A percentile compares a stretch with the other conserved stretches of the same genome.
These are phyloP conservation scores for Hemicentrotus pulcherrimus DNA, from an alignment of 35 echinoderm and acorn worm species.

Conservation along the genomic window DNA sequence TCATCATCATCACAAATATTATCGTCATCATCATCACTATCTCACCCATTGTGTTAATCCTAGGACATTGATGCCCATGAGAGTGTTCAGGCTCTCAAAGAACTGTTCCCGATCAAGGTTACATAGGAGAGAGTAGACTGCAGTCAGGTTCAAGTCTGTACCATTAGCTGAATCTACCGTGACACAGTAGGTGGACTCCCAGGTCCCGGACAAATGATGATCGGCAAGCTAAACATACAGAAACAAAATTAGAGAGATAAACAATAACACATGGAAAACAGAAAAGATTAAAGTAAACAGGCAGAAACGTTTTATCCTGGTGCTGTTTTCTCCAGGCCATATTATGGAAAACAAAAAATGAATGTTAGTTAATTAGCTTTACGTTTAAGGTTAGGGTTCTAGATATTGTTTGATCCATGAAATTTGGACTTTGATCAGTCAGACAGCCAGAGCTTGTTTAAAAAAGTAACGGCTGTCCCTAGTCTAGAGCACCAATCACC, in stretches of 20 bases:
- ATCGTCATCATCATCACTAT: neutral
- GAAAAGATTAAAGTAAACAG: too few species aligned
- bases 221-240: slow-evolving; percentile 33
- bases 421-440: too few species aligned
- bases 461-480: too few species aligned
- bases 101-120: slow-evolving; percentile 48
- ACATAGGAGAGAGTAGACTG: slow-evolving; percentile 17
- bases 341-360: too few species aligned
- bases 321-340: too few species aligned
- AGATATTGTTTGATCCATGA: too few species aligned
- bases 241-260: neutral
- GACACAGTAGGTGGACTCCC: slow-evolving; percentile 47
- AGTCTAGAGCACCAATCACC: too few species aligned
- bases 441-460: too few species aligned
- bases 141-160: slow-evolving; percentile 32
- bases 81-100: slow-evolving; percentile 33
- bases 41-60: slow-evolving; percentile 19
- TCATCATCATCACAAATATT: neutral
- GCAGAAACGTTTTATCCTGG: too few species aligned
- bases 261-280: too few species aligned
- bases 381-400: too few species aligned
- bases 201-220: neutral
- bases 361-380: too few species aligned
- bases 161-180: neutral
- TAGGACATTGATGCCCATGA: slow-evolving; percentile 47